Evolutionary conservation across 2,113 vertebrate species (phyloP).

Genomic region (Cariama cristata): DNA sequence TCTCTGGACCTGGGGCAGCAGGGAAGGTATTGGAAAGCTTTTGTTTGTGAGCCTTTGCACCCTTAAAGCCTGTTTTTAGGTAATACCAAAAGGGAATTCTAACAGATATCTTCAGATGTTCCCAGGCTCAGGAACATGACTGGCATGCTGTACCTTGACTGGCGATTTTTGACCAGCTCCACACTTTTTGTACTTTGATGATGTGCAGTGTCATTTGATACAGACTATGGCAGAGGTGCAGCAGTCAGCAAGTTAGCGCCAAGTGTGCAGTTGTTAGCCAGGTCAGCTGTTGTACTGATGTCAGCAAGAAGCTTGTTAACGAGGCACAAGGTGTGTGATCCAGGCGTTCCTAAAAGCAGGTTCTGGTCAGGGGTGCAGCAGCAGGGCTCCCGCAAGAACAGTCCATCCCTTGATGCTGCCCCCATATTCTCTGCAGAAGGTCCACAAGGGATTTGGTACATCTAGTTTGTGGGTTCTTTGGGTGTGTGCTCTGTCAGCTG

Average conservation of each 20-base stretch:
- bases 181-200: background rate
- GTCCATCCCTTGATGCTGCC: background rate
- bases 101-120: rapidly evolving
- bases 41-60: background rate
- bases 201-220: background rate
- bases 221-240: background rate
- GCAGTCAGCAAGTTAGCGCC: background rate
- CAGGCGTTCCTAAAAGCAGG: background rate
- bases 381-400: background rate
- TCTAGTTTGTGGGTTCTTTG: background rate
- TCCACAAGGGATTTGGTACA: rapidly evolving
- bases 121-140: background rate
- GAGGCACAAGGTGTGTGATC: rapidly evolving
- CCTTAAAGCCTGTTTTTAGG: background rate
- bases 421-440: background rate
- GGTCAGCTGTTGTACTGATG: background rate
- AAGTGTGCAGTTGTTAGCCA: too few species aligned
- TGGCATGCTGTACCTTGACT: too few species aligned
- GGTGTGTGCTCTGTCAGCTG: background rate
- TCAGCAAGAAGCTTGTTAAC: background rate
- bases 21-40: background rate
- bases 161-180: background rate
- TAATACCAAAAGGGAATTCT: background rate
- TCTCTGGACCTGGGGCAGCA: background rate
- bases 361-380: background rate